A percentile compares a stretch with the other conserved stretches of the same genome.
phyloP scores from a whole-genome alignment of 2,113 vertebrate species.

The Pavo muticus region DNA sequence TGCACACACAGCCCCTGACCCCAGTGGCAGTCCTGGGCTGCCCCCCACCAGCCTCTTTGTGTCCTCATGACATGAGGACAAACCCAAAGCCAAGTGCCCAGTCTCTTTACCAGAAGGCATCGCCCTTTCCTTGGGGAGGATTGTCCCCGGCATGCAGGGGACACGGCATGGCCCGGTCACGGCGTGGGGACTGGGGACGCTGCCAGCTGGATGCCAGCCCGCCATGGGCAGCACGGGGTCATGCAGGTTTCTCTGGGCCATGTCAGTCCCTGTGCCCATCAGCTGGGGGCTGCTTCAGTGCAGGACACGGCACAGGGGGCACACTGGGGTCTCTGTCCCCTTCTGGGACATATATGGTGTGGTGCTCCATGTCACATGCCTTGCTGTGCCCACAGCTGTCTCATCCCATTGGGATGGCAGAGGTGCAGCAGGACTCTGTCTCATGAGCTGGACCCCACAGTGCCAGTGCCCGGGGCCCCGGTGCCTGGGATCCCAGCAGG shows the following conservation, averaged over 20 bases:
- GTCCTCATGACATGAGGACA: rapidly evolving
- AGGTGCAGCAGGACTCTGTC: not conserved
- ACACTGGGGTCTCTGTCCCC: not conserved
- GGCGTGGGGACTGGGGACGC: not conserved
- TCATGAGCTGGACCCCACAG: not conserved
- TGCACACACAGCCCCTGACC: too few relatives aligned
- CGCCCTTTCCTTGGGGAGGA: not conserved
- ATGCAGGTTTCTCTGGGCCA: not conserved
- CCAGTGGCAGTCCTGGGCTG: too few relatives aligned
- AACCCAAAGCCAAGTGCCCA: rapidly evolving
- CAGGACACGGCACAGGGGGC: not conserved
- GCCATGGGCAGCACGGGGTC: not conserved
- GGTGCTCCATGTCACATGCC: not conserved
- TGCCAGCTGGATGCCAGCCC: constrained; percentile 2
- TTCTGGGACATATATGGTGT: not conserved
- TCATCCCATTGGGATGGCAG: not conserved
- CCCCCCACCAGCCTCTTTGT: too few relatives aligned
- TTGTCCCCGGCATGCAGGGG: not conserved
- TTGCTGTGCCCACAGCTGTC: not conserved
- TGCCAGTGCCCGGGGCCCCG: too few relatives aligned
- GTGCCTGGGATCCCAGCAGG: too few relatives aligned
- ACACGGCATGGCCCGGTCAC: not conserved
- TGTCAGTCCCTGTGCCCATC: too few relatives aligned
- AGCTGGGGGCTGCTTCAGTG: not conserved
- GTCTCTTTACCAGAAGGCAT: not conserved